Base-by-base conservation (phyloP, 2,888 invertebrate genomes). In the Folsomia manolachei region DNA sequence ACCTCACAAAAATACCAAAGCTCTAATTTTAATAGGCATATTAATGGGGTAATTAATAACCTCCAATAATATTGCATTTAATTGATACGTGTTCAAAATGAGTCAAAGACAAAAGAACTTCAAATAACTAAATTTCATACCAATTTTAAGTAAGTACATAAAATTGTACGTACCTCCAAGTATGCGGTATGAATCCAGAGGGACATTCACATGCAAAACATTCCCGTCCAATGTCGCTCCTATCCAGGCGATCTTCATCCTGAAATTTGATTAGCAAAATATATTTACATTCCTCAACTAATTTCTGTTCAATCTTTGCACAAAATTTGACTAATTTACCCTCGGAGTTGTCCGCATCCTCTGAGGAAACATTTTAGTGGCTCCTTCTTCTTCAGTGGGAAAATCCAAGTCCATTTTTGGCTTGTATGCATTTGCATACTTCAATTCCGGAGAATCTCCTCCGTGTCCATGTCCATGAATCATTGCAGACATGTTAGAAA, bases 91-190 rank as follows among this genome's bases (percentile, higher is more conserved):
- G n/a, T n/a, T n/a, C n/a, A n/a, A n/a, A n/a, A n/a, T n/a, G n/a
- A n/a, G n/a, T n/a, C n/a, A n/a, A n/a, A n/a, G n/a, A n/a, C n/a
- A n/a, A n/a, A n/a, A n/a, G n/a, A n/a, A n/a, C n/a, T n/a, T n/a
- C n/a, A n/a, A n/a, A n/a, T n/a, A n/a, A n/a, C n/a, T n/a, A n/a
- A n/a, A n/a, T n/a, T n/a, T n/a, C n/a, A n/a, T n/a, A n/a, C n/a
- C n/a, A n/a, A n/a, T n/a, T n/a, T n/a, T n/a, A n/a, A n/a, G n/a
- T n/a, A n/a, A n/a, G n/a, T n/a, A n/a, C n/a, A n/a, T n/a, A n/a
- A n/a, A n/a, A n/a, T n/a, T n/a, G n/a, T n/a, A n/a, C 70, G 63
- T 74, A 78, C 78, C 78, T 75, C 78, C 78, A 78, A 56, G 71
- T 63, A 69, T 78, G 78, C 1, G 78, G 78, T 19, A 78, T 70